Percentiles rank a stretch among this genome's conserved stretches.
Evolutionary conservation across 1,140 invertebrate species (phyloP).

Genomic region (Pygmarrhopalites habei): DNA sequence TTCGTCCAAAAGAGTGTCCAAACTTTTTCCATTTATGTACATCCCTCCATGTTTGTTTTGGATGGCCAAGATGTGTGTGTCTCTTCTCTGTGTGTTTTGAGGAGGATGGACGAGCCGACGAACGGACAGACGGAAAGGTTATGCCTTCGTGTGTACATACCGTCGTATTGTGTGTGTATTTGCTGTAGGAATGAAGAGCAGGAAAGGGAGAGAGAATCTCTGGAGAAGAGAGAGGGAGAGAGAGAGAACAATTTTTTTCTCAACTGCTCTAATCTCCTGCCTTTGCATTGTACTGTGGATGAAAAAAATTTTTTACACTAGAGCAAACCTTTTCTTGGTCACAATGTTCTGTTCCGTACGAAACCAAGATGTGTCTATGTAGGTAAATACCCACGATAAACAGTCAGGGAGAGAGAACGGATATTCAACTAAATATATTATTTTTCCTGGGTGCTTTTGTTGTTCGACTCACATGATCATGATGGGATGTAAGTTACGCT

Average conservation of each 20-base stretch:
- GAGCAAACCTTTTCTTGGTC: slow-evolving; percentile 14
- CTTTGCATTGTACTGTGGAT: slow-evolving; percentile 9
- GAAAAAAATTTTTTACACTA: slow-evolving; percentile 18
- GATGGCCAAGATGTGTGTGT: not conserved
- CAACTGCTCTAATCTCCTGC: slow-evolving; percentile 14
- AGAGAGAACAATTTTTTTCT: slow-evolving; percentile 2
- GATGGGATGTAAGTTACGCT: not conserved
- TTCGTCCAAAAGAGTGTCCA: no score
- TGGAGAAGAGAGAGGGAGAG: not conserved
- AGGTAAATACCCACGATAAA: not conserved
- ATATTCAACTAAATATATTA: slow-evolving; percentile 17
- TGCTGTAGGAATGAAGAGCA: slow-evolving; percentile 2
- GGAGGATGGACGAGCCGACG: not conserved
- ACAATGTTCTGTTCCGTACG: not conserved
- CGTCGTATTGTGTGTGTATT: not conserved
- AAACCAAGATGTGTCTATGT: not conserved
- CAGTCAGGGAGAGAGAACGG: slow-evolving; percentile 1
- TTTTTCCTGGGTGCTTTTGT: not conserved
- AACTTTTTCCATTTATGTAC: no score
- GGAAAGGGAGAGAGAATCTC: not conserved
- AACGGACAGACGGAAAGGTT: not conserved
- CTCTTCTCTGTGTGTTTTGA: not conserved
- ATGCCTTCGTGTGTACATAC: not conserved
- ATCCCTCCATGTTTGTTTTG: not conserved
- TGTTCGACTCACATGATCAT: slow-evolving; percentile 6